These are phyloP conservation scores for Platysternon megacephalum DNA, from an alignment of 2,113 vertebrate species.

Conservation along the genomic window DNA sequence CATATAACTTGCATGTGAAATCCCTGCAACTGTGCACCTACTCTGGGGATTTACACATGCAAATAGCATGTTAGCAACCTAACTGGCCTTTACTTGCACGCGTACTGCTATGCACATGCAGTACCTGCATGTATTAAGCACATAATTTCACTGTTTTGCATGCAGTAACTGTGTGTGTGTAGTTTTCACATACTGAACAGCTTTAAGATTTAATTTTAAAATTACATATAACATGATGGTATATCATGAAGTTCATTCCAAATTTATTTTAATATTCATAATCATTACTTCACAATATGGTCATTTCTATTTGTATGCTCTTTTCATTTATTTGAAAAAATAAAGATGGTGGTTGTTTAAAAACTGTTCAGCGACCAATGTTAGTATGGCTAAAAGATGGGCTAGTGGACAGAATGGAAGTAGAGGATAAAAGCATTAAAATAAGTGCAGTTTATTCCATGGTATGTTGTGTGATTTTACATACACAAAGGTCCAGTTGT, in stretches of 20 bases:
- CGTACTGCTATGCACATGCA: background rate
- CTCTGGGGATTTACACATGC: background rate
- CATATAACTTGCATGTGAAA: background rate
- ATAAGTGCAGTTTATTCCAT: background rate
- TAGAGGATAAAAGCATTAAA: too few species aligned
- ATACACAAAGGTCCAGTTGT: background rate
- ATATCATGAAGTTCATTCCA: too few species aligned
- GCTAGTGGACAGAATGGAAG: background rate
- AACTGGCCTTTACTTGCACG: background rate
- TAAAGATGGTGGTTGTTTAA: background rate
- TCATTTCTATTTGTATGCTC: background rate
- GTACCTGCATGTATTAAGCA: background rate
- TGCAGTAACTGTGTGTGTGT: background rate
- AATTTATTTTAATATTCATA: background rate
- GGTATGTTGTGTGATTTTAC: background rate
- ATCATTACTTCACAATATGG: conserved; percentile 1
- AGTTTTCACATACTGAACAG: background rate
- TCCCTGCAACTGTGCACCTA: background rate
- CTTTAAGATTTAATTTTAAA: conserved; percentile 39
- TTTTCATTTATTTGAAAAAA: background rate
- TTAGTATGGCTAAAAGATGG: background rate
- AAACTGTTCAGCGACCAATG: background rate
- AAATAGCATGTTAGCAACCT: background rate
- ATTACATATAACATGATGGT: background rate
- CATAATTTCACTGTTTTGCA: background rate